Conservation (phyloP, 2,113 vertebrate species). For the Ondatra zibethicus region DNA sequence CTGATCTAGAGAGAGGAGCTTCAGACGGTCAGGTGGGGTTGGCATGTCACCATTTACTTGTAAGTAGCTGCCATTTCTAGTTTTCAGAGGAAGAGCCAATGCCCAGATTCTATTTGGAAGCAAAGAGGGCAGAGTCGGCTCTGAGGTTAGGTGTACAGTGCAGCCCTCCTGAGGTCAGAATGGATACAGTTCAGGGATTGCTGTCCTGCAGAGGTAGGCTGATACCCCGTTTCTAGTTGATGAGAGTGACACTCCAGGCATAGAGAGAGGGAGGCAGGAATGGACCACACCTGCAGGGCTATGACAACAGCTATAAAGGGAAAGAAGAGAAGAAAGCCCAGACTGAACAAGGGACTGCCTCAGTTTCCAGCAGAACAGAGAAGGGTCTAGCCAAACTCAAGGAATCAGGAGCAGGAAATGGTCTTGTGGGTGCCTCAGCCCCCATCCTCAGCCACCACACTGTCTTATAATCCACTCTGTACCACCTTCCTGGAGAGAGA, state of each 20-base stretch:
- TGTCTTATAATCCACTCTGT: background rate
- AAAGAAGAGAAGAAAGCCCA: background rate
- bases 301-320: background rate
- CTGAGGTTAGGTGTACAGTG: background rate
- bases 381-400: background rate
- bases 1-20: no score
- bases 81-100: no score
- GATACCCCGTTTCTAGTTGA: background rate
- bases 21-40: no score
- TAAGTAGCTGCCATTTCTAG: no score
- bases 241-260: background rate
- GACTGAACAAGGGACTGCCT: background rate
- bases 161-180: background rate
- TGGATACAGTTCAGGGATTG: background rate
- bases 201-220: background rate
- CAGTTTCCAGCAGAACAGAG: background rate
- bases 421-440: background rate
- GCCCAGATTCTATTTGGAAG: background rate
- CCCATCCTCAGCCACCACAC: background rate
- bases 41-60: no score
- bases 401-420: background rate
- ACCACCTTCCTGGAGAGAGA: background rate
- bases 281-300: background rate
- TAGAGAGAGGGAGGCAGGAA: background rate
- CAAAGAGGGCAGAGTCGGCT: background rate